A percentile compares a stretch with the other conserved stretches of the same genome.
Evolutionary conservation across 2,113 vertebrate genomes (phyloP).

Genomic region (Dicaeum eximium): DNA sequence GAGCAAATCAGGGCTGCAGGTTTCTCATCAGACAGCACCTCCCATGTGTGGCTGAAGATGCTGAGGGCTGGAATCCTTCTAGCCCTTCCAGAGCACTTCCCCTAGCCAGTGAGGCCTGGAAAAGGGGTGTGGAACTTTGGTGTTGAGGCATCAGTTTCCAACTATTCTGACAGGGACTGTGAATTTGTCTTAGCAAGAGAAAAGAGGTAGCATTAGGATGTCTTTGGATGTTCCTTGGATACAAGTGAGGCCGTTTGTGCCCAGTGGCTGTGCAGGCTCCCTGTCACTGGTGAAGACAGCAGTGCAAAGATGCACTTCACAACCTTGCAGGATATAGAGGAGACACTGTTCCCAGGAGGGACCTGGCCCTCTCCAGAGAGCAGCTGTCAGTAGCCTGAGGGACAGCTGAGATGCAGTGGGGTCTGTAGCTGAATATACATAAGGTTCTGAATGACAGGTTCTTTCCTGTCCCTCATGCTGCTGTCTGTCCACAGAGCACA

Average conservation of each 20-base stretch:
- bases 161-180: neutral
- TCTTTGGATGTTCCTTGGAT: neutral
- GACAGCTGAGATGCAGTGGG: neutral
- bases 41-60: neutral
- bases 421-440: neutral
- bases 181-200: neutral
- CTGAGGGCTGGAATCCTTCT: neutral
- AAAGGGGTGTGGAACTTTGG: too few relatives aligned
- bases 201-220: neutral
- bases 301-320: neutral
- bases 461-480: neutral
- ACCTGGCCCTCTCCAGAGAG: too few relatives aligned
- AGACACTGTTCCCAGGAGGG: neutral
- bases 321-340: neutral
- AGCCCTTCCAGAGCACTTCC: neutral
- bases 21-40: neutral
- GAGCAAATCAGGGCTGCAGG: neutral
- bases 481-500: neutral
- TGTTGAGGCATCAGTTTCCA: rapidly evolving
- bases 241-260: neutral
- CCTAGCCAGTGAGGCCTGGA: neutral
- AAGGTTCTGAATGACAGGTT: neutral
- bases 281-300: neutral
- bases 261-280: neutral
- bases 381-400: neutral